phyloP scores from a whole-genome alignment of 1,140 invertebrate genomes.

The Panagrolaimus sp. region DNA sequence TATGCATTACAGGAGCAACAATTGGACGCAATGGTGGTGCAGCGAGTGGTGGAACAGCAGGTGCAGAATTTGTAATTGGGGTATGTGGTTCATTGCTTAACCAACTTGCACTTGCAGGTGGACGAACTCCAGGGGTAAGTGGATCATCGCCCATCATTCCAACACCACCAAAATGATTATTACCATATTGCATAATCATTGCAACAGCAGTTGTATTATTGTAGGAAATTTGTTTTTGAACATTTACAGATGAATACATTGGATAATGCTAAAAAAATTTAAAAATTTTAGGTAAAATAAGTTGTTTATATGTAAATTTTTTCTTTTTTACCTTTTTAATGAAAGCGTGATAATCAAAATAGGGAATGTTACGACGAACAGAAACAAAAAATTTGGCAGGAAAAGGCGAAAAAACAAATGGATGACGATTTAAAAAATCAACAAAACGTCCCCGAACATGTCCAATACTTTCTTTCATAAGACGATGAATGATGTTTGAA shows the following conservation, averaged over 20 bases:
- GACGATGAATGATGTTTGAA: background rate
- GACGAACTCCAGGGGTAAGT: conserved; percentile 1
- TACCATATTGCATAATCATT: background rate
- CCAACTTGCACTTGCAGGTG: background rate
- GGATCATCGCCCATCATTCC: conserved; percentile 1
- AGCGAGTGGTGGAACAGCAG: conserved; percentile 3
- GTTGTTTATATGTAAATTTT: background rate
- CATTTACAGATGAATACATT: background rate
- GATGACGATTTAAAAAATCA: conserved; percentile 43
- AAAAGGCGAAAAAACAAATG: conserved; percentile 55
- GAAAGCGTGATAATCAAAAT: conserved; percentile 51
- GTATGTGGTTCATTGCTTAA: background rate
- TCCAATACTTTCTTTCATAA: conserved; percentile 4
- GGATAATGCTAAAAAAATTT: conserved; percentile 5
- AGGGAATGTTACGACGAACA: conserved; percentile 55
- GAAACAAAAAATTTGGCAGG: conserved; percentile 54
- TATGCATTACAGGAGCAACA: background rate
- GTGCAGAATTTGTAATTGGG: background rate
- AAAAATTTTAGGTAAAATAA: no score
- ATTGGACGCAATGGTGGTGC: conserved; percentile 3
- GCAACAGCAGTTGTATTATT: conserved; percentile 1
- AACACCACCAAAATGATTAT: background rate
- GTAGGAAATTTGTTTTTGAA: conserved; percentile 5
- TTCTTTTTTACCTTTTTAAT: conserved; percentile 40
- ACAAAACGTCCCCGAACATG: conserved; percentile 31